Conservation (phyloP, 1,140 invertebrate genomes). For the Centruroides vittatus region DNA sequence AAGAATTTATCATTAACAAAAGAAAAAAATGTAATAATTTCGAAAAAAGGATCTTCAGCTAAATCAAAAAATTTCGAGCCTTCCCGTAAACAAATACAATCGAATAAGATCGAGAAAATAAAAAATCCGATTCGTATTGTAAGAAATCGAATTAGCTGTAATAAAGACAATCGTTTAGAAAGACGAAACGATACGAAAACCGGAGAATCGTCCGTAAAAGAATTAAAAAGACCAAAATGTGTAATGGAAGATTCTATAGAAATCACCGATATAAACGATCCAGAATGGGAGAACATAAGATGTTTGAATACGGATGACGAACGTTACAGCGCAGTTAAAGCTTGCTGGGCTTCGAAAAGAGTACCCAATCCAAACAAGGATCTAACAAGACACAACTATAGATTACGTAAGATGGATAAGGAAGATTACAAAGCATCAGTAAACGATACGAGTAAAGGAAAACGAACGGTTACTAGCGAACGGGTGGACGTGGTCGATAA, state of each 20-base stretch:
- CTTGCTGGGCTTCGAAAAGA: conserved; percentile 8
- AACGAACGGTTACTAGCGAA: conserved; percentile 1
- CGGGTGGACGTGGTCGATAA: neutral
- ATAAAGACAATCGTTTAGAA: too few species aligned
- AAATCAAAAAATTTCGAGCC: too few species aligned
- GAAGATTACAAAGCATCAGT: neutral
- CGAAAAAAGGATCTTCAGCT: too few species aligned
- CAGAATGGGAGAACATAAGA: conserved; percentile 12
- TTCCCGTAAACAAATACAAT: too few species aligned
- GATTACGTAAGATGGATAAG: neutral
- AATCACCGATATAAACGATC: conserved; percentile 12
- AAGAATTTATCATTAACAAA: too few species aligned
- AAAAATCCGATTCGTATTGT: too few species aligned
- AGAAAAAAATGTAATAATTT: too few species aligned
- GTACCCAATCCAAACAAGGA: conserved; percentile 13
- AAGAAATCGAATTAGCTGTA: too few species aligned
- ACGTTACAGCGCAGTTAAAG: conserved; percentile 11
- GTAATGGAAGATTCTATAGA: neutral
- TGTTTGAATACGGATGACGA: conserved; percentile 11
- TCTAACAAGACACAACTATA: conserved; percentile 9
- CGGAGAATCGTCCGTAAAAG: too few species aligned
- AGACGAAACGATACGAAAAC: too few species aligned
- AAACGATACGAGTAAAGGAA: neutral
- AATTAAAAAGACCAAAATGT: too few species aligned
- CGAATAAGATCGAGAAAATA: too few species aligned